phyloP scores from a whole-genome alignment of 2,797 vertebrate species.

The Pseudochaenichthys georgianus region DNA sequence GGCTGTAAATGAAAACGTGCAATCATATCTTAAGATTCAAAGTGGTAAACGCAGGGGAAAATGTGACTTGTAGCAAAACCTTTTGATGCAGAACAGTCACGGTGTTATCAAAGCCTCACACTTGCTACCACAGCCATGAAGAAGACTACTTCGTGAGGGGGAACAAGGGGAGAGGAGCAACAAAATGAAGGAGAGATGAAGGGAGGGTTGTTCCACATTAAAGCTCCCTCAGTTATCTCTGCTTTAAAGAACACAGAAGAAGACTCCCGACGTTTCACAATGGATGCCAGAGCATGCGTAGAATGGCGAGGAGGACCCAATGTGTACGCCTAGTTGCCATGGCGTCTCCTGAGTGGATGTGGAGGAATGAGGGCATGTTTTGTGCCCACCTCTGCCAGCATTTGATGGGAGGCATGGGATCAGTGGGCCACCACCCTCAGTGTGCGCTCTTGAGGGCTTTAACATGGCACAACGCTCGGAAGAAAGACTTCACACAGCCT shows the following conservation, averaged over 20 bases:
- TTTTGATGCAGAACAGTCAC: slow-evolving; percentile 58
- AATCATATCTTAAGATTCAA: slow-evolving; percentile 32
- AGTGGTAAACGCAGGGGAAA: slow-evolving; percentile 33
- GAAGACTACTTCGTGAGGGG: slow-evolving; percentile 40
- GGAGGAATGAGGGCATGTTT: slow-evolving; percentile 78
- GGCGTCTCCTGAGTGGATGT: slow-evolving; percentile 77
- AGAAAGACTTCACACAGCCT: slow-evolving; percentile 49
- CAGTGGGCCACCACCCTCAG: slow-evolving; percentile 41
- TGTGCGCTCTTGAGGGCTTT: slow-evolving; percentile 41
- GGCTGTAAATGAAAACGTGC: slow-evolving; percentile 30
- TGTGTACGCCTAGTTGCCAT: slow-evolving; percentile 86
- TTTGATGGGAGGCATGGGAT: slow-evolving; percentile 67
- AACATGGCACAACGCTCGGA: slow-evolving; percentile 38
- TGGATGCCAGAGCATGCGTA: slow-evolving; percentile 82
- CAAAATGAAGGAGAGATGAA: slow-evolving; percentile 33
- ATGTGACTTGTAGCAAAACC: slow-evolving; percentile 54
- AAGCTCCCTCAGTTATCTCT: slow-evolving; percentile 66
- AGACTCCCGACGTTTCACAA: slow-evolving; percentile 69
- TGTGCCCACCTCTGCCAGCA: slow-evolving; percentile 74
- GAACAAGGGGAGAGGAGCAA: slow-evolving; percentile 18
- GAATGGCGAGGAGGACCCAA: slow-evolving; percentile 71
- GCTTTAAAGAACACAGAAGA: slow-evolving; percentile 57
- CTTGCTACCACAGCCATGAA: slow-evolving; percentile 42
- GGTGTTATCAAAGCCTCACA: slow-evolving; percentile 64
- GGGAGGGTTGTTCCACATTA: slow-evolving; percentile 66